phyloP scores from a whole-genome alignment of 2,888 invertebrate species.

The Diarsia mendica region DNA sequence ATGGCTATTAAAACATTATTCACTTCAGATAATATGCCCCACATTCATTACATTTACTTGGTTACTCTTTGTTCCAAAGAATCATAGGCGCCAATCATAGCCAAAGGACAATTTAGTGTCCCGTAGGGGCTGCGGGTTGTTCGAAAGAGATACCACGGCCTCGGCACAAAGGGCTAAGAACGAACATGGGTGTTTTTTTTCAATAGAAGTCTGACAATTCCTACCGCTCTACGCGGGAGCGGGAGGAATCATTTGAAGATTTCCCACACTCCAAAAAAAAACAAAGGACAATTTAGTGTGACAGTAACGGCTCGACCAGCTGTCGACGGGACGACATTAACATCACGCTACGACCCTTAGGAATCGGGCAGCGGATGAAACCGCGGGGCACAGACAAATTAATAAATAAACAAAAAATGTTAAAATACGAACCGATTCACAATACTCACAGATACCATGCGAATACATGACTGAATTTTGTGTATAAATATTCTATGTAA shows the following conservation, averaged over 20 bases:
- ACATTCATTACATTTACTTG: background rate
- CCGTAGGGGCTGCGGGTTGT: no score
- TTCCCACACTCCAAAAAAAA: no score
- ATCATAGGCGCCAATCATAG: background rate
- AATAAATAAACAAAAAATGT: background rate
- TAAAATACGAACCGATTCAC: background rate
- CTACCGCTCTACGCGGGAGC: no score
- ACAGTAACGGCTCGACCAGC: background rate
- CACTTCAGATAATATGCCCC: background rate
- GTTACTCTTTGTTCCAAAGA: background rate
- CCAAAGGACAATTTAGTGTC: background rate
- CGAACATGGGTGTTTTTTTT: no score
- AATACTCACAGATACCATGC: constrained; percentile 1
- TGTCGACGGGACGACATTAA: background rate
- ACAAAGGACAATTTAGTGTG: background rate
- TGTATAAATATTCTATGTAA: background rate
- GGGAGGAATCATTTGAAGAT: no score
- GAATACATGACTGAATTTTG: constrained; percentile 41
- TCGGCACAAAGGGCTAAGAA: no score
- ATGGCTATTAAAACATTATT: background rate
- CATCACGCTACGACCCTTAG: background rate
- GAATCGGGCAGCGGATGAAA: background rate
- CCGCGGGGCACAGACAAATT: background rate
- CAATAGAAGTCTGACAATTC: no score
- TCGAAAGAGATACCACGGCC: no score